Conservation (phyloP, 92 coral and sea anemone genomes). For the Nematostella vectensis region DNA sequence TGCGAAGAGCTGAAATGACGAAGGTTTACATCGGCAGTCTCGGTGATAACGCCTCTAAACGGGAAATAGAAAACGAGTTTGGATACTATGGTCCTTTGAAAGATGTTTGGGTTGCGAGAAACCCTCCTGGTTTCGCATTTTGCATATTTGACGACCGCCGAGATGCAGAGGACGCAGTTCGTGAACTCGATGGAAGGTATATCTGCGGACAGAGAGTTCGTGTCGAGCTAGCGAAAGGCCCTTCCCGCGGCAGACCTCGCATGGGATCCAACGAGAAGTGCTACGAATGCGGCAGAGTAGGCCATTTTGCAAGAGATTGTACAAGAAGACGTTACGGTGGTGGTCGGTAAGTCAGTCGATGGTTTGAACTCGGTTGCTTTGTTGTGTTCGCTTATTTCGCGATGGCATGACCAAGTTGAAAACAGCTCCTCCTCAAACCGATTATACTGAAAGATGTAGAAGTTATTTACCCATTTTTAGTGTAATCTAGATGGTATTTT, state of each 20-base stretch:
- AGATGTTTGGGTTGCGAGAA: constrained; percentile 99
- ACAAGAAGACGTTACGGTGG: constrained; percentile 67
- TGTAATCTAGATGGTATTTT: no score
- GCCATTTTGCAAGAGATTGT: constrained; percentile 92
- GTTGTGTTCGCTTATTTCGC: no score
- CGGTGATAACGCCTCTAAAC: constrained; percentile 81
- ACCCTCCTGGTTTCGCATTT: constrained; percentile 98
- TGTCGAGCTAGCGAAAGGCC: constrained; percentile 95
- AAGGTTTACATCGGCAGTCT: constrained; percentile 93
- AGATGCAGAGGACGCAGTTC: constrained; percentile 92
- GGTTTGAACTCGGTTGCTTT: no score
- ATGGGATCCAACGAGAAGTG: constrained; percentile 81
- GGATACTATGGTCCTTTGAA: constrained; percentile 75
- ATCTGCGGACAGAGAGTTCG: constrained; percentile 74
- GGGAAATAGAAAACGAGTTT: constrained; percentile 83
- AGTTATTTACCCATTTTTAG: no score
- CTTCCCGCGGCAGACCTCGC: constrained; percentile 87
- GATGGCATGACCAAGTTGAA: no score
- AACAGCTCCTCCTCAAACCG: no score
- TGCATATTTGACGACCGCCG: constrained; percentile 89
- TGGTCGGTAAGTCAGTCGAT: constrained; percentile 1
- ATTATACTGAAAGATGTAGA: no score
- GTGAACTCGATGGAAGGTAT: constrained; percentile 59
- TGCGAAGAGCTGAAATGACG: constrained; percentile 29
- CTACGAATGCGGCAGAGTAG: constrained; percentile 90